Base-by-base conservation (phyloP, 2,888 invertebrate genomes). In the Macaria liturata region DNA sequence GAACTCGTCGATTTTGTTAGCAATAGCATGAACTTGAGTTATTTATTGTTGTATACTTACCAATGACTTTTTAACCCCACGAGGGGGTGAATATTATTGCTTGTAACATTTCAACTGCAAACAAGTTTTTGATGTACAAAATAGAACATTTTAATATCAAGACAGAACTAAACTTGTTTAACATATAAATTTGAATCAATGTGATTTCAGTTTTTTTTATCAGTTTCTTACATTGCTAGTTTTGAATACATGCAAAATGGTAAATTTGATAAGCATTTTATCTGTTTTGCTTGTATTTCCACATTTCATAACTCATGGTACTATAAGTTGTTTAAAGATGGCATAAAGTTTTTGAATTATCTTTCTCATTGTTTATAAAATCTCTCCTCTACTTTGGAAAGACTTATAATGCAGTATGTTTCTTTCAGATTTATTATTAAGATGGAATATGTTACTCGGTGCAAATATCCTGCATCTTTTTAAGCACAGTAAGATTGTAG, bases 361-460 rank as follows among this genome's bases (percentile, higher is more conserved):
- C 44, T 69, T 68, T 75, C 76, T 78, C 74, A 70, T 61, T 81
- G 80, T 78, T 79, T 80, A 80, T 75, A 83, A 75, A 77, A 79
- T 75, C 72, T 76, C 69, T 74, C 70, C 75, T 70, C 72, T 52
- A 46, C 49, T 70, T 70, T 66, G 67, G 67, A 75, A 75, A 76
- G 74, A 80, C 76, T 76, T 73, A 61, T 34, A 43, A 68, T 64
- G 67, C 56, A 62, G 62, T 61, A 57, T 65, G 44, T 49, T 54
- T 48, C 31, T 54, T 64, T 37, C 42, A 30, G 45, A 8, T 37
- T 37, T 45, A 42, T 54, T 54, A 45, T 40, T 40, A 53, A 32
- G 59, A 58, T 75, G 70, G 65, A 74, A 69, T 68, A 59, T 68
- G 55, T 65, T 64, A 64, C 46, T 62, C 54, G 64, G 61, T 49